These are phyloP conservation scores for Drosophila micromelanica DNA, from an alignment of 1,140 invertebrate species.

Conservation along the genomic window DNA sequence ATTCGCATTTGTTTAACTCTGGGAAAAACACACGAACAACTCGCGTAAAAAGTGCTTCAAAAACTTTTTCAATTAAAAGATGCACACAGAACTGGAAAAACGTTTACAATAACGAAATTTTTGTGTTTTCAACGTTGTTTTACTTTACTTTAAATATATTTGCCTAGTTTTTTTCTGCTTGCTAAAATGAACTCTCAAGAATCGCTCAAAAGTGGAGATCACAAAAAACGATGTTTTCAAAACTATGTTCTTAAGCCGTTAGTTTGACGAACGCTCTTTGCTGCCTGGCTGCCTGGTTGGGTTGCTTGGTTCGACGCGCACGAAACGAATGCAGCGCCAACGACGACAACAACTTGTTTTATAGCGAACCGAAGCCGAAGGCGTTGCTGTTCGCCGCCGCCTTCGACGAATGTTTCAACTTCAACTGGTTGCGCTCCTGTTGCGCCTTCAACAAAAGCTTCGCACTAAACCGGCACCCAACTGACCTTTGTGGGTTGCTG, in stretches of 20 bases:
- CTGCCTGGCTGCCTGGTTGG: conserved; percentile 37
- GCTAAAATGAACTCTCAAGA: conserved; percentile 9
- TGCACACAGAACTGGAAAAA: conserved; percentile 15
- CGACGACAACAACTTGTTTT: conserved; percentile 62
- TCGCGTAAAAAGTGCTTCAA: conserved; percentile 35
- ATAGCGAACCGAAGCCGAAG: conserved; percentile 61
- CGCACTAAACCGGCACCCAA: conserved; percentile 2
- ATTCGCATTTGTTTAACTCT: conserved; percentile 10
- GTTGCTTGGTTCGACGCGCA: conserved; percentile 67
- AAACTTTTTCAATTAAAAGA: conserved; percentile 54
- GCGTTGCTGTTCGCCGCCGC: conserved; percentile 1
- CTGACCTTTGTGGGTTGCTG: conserved; percentile 39
- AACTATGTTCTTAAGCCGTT: conserved; percentile 23
- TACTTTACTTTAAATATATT: neutral
- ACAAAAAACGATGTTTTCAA: conserved; percentile 40
- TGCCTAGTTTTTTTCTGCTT: conserved; percentile 16
- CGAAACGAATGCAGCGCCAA: conserved; percentile 64
- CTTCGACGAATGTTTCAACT: conserved; percentile 52
- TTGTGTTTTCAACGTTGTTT: no score
- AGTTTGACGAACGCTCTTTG: conserved; percentile 1
- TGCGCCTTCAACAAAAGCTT: conserved; percentile 69
- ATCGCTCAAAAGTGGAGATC: conserved; percentile 12
- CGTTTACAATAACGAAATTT: no score
- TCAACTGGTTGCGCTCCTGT: conserved; percentile 72
- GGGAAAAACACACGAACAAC: conserved; percentile 8